A percentile compares a stretch with the other conserved stretches of the same genome.
phyloP scores from a whole-genome alignment of 1,140 invertebrate genomes.

The Drosophila melanogaster region DNA sequence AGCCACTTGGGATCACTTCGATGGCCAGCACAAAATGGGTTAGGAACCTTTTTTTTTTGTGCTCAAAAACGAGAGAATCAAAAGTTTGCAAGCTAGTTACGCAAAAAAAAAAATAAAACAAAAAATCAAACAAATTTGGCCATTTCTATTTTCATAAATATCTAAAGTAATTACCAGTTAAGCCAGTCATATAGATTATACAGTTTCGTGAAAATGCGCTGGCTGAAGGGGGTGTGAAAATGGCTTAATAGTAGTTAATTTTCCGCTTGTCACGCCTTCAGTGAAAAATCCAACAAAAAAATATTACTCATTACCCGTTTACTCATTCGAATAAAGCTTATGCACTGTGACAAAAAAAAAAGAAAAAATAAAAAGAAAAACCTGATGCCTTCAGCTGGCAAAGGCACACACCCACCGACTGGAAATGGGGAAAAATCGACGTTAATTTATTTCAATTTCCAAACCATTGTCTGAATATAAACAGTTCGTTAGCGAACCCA shows the following conservation, averaged over 20 bases:
- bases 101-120: neutral
- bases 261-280: constrained; percentile 5
- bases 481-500: constrained; percentile 39
- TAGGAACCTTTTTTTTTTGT: too few relatives aligned
- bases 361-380: too few relatives aligned
- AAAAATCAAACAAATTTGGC: neutral
- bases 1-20: constrained; percentile 60
- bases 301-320: constrained; percentile 1
- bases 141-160: neutral
- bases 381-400: constrained; percentile 3
- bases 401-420: constrained; percentile 15
- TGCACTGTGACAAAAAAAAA: too few relatives aligned
- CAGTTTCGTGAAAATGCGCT: neutral
- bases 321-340: neutral
- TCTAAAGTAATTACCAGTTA: neutral
- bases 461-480: constrained; percentile 31
- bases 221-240: constrained; percentile 13
- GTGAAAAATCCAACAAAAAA: neutral
- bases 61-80: too few relatives aligned
- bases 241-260: constrained; percentile 29
- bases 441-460: constrained; percentile 40
- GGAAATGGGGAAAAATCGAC: constrained; percentile 9
- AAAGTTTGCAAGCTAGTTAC: neutral
- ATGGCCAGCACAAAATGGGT: constrained; percentile 11
- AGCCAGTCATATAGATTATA: neutral